A percentile compares a stretch with the other conserved stretches of the same genome.
phyloP scores from a whole-genome alignment of 1,140 invertebrate genomes.

The Samia ricini region DNA sequence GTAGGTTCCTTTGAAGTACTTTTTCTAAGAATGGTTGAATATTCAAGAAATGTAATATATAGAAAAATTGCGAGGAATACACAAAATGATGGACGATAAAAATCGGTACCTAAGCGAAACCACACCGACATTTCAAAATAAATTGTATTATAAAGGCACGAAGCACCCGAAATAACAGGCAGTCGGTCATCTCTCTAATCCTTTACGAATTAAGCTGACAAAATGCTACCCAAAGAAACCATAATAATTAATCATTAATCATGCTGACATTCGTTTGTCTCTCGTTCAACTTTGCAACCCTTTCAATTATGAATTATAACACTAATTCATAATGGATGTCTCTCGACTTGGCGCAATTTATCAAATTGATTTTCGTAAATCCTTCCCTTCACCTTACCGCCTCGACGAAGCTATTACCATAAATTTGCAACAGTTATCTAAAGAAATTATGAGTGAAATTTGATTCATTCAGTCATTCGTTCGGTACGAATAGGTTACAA shows the following conservation, averaged over 20 bases:
- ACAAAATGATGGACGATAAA: no score
- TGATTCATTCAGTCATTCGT: conserved; percentile 43
- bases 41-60: no score
- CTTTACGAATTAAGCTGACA: conserved; percentile 26
- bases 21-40: no score
- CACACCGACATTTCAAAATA: no score
- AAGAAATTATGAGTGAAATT: conserved; percentile 55
- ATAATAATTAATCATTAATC: conserved; percentile 73
- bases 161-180: not conserved
- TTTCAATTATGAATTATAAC: conserved; percentile 73
- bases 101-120: no score
- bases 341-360: conserved; percentile 58
- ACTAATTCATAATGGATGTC: conserved; percentile 69
- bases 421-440: conserved; percentile 54
- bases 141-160: not conserved
- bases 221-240: conserved; percentile 34
- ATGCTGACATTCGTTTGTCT: conserved; percentile 68
- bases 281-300: conserved; percentile 54
- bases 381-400: conserved; percentile 32
- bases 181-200: not conserved
- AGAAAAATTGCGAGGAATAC: no score
- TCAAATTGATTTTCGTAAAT: conserved; percentile 66
- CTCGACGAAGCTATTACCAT: conserved; percentile 44
- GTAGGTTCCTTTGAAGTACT: no score
- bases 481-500: conserved; percentile 14